A percentile compares a stretch with the other conserved stretches of the same genome.
Conservation (phyloP, 2,888 invertebrate genomes). For the Embidobia sp. region DNA sequence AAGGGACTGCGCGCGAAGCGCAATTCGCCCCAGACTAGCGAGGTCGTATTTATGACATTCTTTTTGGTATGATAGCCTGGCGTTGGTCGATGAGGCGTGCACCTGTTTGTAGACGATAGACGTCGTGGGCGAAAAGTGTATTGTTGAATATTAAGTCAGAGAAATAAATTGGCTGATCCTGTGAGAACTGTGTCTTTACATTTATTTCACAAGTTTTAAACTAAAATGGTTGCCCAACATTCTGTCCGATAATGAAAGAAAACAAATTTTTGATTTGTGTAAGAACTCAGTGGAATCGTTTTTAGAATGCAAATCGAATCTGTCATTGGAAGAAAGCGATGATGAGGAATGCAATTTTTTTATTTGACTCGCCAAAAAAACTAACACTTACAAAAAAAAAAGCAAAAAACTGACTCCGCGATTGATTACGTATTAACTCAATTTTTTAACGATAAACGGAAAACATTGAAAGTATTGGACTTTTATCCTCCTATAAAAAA, state of each 20-base stretch:
- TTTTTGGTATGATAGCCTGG: too few relatives aligned
- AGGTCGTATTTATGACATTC: too few relatives aligned
- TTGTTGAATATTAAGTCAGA: too few relatives aligned
- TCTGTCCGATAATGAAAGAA: neutral
- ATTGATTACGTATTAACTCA: neutral
- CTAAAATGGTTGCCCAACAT: neutral
- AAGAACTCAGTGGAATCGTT: neutral
- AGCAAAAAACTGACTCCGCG: neutral
- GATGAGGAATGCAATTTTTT: neutral
- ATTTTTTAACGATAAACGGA: constrained; percentile 17
- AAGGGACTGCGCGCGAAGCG: too few relatives aligned
- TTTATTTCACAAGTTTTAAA: constrained; percentile 6
- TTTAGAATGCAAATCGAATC: neutral
- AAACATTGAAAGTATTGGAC: neutral
- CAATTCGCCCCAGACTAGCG: too few relatives aligned
- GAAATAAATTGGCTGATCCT: too few relatives aligned
- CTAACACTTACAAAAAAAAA: neutral
- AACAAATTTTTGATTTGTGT: constrained; percentile 1
- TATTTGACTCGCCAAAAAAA: neutral
- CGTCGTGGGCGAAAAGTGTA: too few relatives aligned
- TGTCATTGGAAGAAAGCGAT: neutral
- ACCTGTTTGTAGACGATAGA: too few relatives aligned
- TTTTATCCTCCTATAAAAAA: constrained; percentile 16
- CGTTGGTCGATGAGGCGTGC: too few relatives aligned
- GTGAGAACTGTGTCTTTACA: constrained; percentile 8